Percentiles rank a stretch among this genome's conserved stretches.
Evolutionary conservation across 1,140 invertebrate species (phyloP).

Genomic region (Psix sp.): DNA sequence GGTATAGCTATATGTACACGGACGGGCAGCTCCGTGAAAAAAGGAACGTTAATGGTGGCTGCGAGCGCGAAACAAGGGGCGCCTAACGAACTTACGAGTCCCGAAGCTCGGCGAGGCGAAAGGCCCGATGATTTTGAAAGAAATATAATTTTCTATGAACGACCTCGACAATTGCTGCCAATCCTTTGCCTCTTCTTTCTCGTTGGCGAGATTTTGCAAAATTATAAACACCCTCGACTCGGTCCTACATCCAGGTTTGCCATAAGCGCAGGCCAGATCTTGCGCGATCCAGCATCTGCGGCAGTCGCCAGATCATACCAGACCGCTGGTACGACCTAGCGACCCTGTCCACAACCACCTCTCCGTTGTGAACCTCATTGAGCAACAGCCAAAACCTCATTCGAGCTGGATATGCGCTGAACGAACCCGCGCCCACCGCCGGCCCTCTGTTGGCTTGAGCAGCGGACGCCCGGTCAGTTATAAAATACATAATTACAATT

Average conservation of each 20-base stretch:
- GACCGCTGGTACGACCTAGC: too few species aligned
- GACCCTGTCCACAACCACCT: too few species aligned
- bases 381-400: slow-evolving; percentile 42
- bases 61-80: slow-evolving; percentile 69
- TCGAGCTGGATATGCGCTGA: slow-evolving; percentile 14
- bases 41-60: slow-evolving; percentile 57
- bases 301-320: too few species aligned
- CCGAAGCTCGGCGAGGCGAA: slow-evolving; percentile 61
- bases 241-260: slow-evolving; percentile 20
- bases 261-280: too few species aligned
- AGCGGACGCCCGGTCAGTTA: slow-evolving; percentile 26
- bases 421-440: slow-evolving; percentile 26
- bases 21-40: slow-evolving; percentile 41
- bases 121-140: slow-evolving; percentile 73
- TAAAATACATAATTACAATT: slow-evolving; percentile 59
- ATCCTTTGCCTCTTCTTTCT: slow-evolving; percentile 19
- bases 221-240: slow-evolving; percentile 27
- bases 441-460: slow-evolving; percentile 42
- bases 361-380: too few species aligned
- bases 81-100: slow-evolving; percentile 73
- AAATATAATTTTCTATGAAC: slow-evolving; percentile 75
- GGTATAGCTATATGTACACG: slow-evolving; percentile 47
- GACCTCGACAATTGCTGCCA: slow-evolving; percentile 29
- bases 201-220: slow-evolving; percentile 21
- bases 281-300: too few species aligned